These are phyloP conservation scores for Epirrhoe alternata DNA, from an alignment of 2,888 invertebrate genomes.

Conservation along the genomic window DNA sequence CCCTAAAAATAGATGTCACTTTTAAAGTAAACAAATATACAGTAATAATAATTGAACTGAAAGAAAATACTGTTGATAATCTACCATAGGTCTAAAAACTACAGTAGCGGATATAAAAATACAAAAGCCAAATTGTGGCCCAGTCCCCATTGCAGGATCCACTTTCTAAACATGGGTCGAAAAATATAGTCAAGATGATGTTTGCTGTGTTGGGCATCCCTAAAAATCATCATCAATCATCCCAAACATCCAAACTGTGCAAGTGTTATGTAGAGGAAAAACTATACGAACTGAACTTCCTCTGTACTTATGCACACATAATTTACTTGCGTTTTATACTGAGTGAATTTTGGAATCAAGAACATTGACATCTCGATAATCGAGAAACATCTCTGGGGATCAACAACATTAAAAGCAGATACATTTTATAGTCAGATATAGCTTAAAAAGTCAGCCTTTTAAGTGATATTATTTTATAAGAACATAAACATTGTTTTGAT, in stretches of 20 bases:
- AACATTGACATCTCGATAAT: not conserved
- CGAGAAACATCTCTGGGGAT: not conserved
- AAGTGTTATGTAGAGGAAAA: not conserved
- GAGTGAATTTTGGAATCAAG: not conserved
- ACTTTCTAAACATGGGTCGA: slow-evolving; percentile 73
- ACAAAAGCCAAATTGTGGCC: slow-evolving; percentile 73
- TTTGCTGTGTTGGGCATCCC: slow-evolving; percentile 23
- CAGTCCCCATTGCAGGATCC: slow-evolving; percentile 65
- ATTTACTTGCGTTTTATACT: slow-evolving; percentile 10
- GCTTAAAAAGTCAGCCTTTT: slow-evolving; percentile 27
- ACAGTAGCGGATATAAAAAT: slow-evolving; percentile 79
- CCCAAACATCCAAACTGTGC: slow-evolving; percentile 2
- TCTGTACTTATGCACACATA: slow-evolving; percentile 12
- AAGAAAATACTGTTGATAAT: slow-evolving; percentile 71
- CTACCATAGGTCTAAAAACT: slow-evolving; percentile 62
- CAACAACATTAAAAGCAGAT: not conserved
- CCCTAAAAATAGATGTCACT: slow-evolving; percentile 69
- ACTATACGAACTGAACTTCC: slow-evolving; percentile 11
- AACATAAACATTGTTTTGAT: slow-evolving; percentile 9
- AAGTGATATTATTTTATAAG: slow-evolving; percentile 27
- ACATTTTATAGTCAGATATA: slow-evolving; percentile 17
- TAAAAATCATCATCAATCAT: too few relatives aligned
- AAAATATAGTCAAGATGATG: slow-evolving; percentile 76
- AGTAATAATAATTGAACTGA: slow-evolving; percentile 59
- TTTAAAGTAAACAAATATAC: slow-evolving; percentile 70